Base-by-base conservation (phyloP, 2,797 vertebrate species). In the Atherinosoma microstoma region DNA sequence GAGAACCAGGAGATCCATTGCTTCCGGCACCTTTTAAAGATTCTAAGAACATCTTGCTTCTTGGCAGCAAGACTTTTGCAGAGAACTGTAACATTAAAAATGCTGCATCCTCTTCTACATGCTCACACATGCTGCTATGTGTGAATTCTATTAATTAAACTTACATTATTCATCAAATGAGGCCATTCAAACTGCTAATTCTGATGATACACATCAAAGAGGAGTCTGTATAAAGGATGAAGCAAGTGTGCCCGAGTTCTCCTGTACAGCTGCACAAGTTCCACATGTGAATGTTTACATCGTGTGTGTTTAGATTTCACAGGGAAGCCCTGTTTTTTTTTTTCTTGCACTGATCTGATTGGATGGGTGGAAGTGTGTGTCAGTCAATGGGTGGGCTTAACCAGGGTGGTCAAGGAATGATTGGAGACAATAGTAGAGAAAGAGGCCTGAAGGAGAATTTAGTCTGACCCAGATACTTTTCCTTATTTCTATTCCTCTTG, bases 271-370 rank as follows among this genome's bases (percentile, higher is more conserved):
- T 84, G 71, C 54, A 51, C 35, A 63, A 58, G 56, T 53, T 61
- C 58, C 71, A 84, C 69, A 85, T 83, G 69, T 60, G 36, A 71
- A 77, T 77, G 83, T 87, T 90, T 89, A 71, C 74, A 85, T 81
- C 57, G 27, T 64, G 63, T 29, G 38, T 82, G 73, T 75, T 83
- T 78, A 36, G 30, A 64, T 69, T 70, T 84, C 67, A 35, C 57
- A 80, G 82, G 80, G 70, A 82, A 80, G 72, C 34, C 65, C 58
- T 66, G 58, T 61, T 68, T 27, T 67, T 61, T 59, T 16, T 30
- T 27, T 34, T 29, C 53, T 76, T 71, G 63, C 80, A 67, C 59
- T 54, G 57, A 24, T 68, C 58, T 68, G 70, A 87, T 83, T 81
- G 84, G 83, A 38, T 27, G 13, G 4, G 9, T 15, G 24, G 59